Evolutionary conservation across 37 sponge, comb jelly and placozoan species (phyloP), one percentile per base, ranked within the genome.

Genomic region (Cliona cf. orientalis): DNA sequence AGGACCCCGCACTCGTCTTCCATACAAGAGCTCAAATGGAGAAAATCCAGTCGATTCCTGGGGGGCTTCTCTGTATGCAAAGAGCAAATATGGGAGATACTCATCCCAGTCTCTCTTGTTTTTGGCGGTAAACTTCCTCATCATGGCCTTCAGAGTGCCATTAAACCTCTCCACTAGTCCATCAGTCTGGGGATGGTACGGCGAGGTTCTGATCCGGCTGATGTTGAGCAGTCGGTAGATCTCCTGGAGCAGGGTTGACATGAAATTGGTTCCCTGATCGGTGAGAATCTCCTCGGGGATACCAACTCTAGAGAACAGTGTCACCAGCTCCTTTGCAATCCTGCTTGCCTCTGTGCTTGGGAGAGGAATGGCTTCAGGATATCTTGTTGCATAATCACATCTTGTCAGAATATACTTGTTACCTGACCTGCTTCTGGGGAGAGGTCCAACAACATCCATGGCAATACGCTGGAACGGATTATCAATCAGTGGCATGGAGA

Each of bases 11-110:
- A 87, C 88, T 5, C 42, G 5, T 1, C 33, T 72, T 0, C 87
- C 87, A 42, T 78, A 86, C 39, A 86, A 31, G 2, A 86, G 45
- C 73, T 86, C 87, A 45, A 86, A 76, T 0, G 87, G 84, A 33
- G 76, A 58, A 11, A 79, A 0, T 82, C 88, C 7, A 66, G 4
- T 2, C 69, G 32, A 17, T 55, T 79, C 42, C 82, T 83, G 11
- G 78, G 83, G 26, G 65, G 75, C 56, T 87, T 82, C 9, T 76
- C 78, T 26, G 35, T 75, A 81, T 22, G 89, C 78, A 76, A 88
- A 88, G 5, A 88, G 42, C 36, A 88, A 44, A 46, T 69, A 75
- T 9, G 83, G 83, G 43, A 76, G 34, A 28, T 61, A 61, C 42
- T 74, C 43, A n/a, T 82, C 81, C 87, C 81, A 71, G 21, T 79